Percentiles rank a stretch among this genome's conserved stretches.
Evolutionary conservation across 2,797 vertebrate species (phyloP).

Genomic region (Uromys caudimaculatus): DNA sequence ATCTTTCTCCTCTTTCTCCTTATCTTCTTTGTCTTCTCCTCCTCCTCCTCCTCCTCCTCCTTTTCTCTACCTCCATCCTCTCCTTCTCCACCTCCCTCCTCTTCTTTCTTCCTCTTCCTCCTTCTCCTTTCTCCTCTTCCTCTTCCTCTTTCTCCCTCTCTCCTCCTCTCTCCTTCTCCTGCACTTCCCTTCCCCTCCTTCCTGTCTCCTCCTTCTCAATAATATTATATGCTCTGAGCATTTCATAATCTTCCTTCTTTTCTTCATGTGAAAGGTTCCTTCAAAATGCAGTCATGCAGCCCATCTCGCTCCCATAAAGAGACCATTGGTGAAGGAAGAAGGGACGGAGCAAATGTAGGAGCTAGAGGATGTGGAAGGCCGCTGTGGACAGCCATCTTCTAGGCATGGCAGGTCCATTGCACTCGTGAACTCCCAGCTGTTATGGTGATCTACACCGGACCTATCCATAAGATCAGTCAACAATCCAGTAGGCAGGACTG

Average conservation of each 20-base stretch:
- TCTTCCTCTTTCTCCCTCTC: no score
- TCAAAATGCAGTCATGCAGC: neutral
- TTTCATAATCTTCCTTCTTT: neutral
- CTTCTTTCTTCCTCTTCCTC: no score
- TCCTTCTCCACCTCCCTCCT: no score
- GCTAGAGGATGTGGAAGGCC: neutral
- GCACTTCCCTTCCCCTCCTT: neutral
- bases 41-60: neutral
- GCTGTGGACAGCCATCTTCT: neutral
- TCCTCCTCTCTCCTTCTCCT: no score
- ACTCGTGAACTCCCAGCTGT: neutral
- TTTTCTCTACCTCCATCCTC: no score
- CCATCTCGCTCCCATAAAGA: neutral
- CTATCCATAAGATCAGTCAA: neutral
- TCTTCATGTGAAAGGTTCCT: neutral
- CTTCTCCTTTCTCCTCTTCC: no score
- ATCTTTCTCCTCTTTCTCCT: neutral
- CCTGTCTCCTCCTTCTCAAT: neutral
- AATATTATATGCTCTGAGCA: neutral
- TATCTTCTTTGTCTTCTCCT: rapidly evolving
- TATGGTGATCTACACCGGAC: neutral
- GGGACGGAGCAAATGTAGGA: neutral
- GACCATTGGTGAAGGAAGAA: neutral
- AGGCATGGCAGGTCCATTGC: neutral
- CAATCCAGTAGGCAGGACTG: no score